These are phyloP conservation scores for Macrobrachium nipponense DNA, from an alignment of 1,140 invertebrate species.

Conservation along the genomic window DNA sequence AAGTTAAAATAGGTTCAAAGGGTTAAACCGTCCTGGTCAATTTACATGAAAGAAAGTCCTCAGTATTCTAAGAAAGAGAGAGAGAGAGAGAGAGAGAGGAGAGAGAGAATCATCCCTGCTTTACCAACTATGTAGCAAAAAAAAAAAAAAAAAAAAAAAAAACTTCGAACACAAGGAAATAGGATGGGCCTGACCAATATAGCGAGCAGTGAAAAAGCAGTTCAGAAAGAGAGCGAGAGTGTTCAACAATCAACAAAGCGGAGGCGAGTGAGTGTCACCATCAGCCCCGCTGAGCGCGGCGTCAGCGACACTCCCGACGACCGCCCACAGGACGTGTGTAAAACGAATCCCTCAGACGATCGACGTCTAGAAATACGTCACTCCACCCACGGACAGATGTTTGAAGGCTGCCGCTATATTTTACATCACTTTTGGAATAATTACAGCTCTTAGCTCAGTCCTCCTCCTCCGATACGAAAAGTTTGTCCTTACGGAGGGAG, in stretches of 20 bases:
- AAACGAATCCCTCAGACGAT: slow-evolving; percentile 6
- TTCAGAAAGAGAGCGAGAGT: neutral
- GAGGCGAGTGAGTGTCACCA: neutral
- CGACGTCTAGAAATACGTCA: slow-evolving; percentile 36
- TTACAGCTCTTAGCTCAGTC: slow-evolving; percentile 36
- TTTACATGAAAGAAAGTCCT: too few relatives aligned
- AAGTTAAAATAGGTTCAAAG: too few relatives aligned
- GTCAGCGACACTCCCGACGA: neutral
- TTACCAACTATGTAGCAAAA: too few relatives aligned
- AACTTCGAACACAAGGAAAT: too few relatives aligned
- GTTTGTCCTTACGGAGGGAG: slow-evolving; percentile 7
- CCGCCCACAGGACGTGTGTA: neutral
- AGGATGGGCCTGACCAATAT: too few relatives aligned
- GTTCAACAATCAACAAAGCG: neutral
- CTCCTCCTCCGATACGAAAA: neutral
- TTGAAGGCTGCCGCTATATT: slow-evolving; percentile 57
- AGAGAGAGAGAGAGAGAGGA: neutral
- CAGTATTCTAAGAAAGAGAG: too few relatives aligned
- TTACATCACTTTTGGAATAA: slow-evolving; percentile 56
- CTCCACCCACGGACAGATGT: slow-evolving; percentile 54
- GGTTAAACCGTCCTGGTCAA: too few relatives aligned
- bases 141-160: too few relatives aligned
- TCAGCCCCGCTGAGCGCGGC: neutral
- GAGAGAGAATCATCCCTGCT: too few relatives aligned
- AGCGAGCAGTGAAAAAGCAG: too few relatives aligned